Percentiles rank a stretch among this genome's conserved stretches.
Evolutionary conservation across 1,140 invertebrate genomes (phyloP).

Genomic region (Cyclina sinensis): DNA sequence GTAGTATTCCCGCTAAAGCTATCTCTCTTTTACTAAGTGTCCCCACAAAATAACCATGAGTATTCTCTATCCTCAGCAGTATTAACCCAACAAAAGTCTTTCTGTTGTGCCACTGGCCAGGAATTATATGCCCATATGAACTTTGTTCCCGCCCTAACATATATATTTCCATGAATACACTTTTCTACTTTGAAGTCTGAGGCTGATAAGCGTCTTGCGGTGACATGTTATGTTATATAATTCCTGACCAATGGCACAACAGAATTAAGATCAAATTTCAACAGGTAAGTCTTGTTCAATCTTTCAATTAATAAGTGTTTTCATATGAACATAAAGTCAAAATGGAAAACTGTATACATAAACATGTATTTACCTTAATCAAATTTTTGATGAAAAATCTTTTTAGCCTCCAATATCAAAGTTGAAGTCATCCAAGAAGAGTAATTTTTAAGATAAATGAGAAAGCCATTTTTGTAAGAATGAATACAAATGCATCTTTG

Average conservation of each 20-base stretch:
- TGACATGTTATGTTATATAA: background rate
- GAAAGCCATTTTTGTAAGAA: background rate
- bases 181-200: slow-evolving; percentile 20
- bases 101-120: background rate
- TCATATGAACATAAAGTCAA: background rate
- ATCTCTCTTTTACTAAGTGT: no score
- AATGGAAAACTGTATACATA: background rate
- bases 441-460: slow-evolving; percentile 15
- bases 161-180: slow-evolving; percentile 30
- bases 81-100: background rate
- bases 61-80: no score
- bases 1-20: no score
- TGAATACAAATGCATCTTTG: slow-evolving; percentile 8
- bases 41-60: no score
- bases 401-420: background rate
- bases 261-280: slow-evolving; percentile 10
- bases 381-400: slow-evolving; percentile 15
- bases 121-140: background rate
- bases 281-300: slow-evolving; percentile 8
- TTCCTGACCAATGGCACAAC: slow-evolving; percentile 1
- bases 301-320: background rate
- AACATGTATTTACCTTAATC: slow-evolving; percentile 1
- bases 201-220: slow-evolving; percentile 1
- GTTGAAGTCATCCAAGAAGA: slow-evolving; percentile 1
- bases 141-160: slow-evolving; percentile 4